These are phyloP conservation scores for Plectrocnemia conspersa DNA, from an alignment of 1,140 invertebrate genomes.

Conservation along the genomic window DNA sequence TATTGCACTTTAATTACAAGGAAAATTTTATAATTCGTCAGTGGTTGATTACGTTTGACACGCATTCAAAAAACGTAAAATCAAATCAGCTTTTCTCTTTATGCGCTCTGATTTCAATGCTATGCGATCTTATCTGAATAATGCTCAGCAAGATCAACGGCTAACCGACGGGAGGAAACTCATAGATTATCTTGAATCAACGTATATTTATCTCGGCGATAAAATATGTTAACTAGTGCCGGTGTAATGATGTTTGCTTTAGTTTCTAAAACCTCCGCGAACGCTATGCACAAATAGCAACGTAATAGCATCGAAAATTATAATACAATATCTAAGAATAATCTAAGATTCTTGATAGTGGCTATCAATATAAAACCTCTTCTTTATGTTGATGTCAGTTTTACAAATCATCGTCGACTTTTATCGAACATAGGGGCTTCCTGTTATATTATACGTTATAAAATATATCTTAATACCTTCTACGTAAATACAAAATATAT, in stretches of 20 bases:
- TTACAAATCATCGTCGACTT: too few relatives aligned
- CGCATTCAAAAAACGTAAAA: slow-evolving; percentile 1
- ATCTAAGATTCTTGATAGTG: too few relatives aligned
- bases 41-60: too few relatives aligned
- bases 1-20: too few relatives aligned
- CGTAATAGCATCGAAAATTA: slow-evolving; percentile 4
- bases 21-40: too few relatives aligned
- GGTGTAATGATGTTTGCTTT: background rate
- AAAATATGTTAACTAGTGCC: slow-evolving; percentile 4
- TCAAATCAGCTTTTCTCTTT: slow-evolving; percentile 13
- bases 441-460: too few relatives aligned
- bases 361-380: too few relatives aligned
- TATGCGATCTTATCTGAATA: slow-evolving; percentile 11
- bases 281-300: background rate
- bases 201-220: slow-evolving; percentile 7
- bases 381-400: too few relatives aligned
- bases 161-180: background rate
- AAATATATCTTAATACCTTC: too few relatives aligned
- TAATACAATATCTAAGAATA: too few relatives aligned
- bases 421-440: too few relatives aligned
- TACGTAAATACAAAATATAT: too few relatives aligned
- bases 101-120: slow-evolving; percentile 14
- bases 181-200: slow-evolving; percentile 9
- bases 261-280: slow-evolving; percentile 4
- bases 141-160: slow-evolving; percentile 10